Conservation (phyloP, 2,888 invertebrate genomes). For the Laothoe populi region DNA sequence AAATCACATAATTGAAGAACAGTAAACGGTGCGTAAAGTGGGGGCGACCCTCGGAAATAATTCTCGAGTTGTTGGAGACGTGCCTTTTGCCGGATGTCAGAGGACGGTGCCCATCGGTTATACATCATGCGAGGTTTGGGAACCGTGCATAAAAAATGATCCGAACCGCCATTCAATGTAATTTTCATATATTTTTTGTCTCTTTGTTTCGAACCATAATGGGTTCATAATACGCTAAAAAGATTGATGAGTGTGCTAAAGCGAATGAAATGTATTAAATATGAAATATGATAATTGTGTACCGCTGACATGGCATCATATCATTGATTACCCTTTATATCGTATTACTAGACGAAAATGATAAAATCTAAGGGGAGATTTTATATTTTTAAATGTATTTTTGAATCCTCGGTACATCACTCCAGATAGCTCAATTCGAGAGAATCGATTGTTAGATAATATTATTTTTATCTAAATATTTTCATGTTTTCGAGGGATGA, state of each 20-base stretch:
- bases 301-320: neutral
- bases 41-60: constrained; percentile 65
- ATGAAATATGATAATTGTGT: neutral
- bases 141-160: constrained; percentile 63
- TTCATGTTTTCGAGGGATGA: no score
- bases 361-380: no score
- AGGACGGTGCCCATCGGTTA: constrained; percentile 56
- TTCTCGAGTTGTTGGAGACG: constrained; percentile 61
- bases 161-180: constrained; percentile 7
- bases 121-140: constrained; percentile 71
- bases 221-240: constrained; percentile 12
- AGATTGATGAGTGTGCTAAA: constrained; percentile 20
- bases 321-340: no score
- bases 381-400: no score
- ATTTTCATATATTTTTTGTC: constrained; percentile 7
- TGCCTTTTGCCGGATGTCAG: constrained; percentile 69
- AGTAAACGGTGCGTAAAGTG: constrained; percentile 81
- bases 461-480: no score
- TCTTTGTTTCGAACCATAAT: constrained; percentile 16
- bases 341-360: no score
- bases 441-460: no score
- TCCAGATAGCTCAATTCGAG: no score
- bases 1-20: constrained; percentile 84
- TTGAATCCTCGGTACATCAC: no score
- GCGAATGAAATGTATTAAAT: constrained; percentile 20